Evolutionary conservation across 2,113 vertebrate genomes (phyloP), one percentile per base, ranked within the genome.

Genomic region (Muntiacus muntjak): DNA sequence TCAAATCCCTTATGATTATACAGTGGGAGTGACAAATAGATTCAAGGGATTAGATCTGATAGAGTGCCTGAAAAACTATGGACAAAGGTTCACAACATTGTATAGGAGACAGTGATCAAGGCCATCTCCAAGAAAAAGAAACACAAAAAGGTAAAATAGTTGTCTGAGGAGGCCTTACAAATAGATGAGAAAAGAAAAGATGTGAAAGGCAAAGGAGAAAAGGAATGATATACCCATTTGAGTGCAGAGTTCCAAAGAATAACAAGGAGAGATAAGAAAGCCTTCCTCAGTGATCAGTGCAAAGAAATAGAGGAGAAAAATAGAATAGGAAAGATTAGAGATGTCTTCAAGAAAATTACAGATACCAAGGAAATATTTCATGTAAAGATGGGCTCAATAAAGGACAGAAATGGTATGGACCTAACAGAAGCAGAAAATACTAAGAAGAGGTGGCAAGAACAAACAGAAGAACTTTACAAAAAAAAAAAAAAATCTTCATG

Each of bases 101-200:
- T 67, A 36, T 1, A 67, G 17, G 64, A 71, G 4, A 17, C 64
- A 36, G 16, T 21, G 33, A 71, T 21, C 17, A 2, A 71, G n/a
- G 36, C 17, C 64, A 36, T 71, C 19, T 1, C 8, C 64, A 36
- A 36, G 64, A 36, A 36, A 36, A 71, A 71, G 17, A 71, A 71
- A 36, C 21, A 17, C 0, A 0, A 36, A 71, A 11, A 71, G n/a
- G 0, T 11, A 71, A 71, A 71, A 11, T 71, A 9, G 9, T 36
- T 71, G 9, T 71, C 9, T 9, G 17, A 71, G 17, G 8, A 71
- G 8, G n/a, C 17, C 64, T 36, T 36, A 11, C 1, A 36, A 71
- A 36, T 11, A 36, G n/a, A 36, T 36, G n/a, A 71, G 64, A 36
- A 36, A 36, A 36, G 17, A 67, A 21, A 36, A 71, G 17, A 71